phyloP scores from a whole-genome alignment of 64 coral and sea anemone species.

The Pocillopora damicornis region DNA sequence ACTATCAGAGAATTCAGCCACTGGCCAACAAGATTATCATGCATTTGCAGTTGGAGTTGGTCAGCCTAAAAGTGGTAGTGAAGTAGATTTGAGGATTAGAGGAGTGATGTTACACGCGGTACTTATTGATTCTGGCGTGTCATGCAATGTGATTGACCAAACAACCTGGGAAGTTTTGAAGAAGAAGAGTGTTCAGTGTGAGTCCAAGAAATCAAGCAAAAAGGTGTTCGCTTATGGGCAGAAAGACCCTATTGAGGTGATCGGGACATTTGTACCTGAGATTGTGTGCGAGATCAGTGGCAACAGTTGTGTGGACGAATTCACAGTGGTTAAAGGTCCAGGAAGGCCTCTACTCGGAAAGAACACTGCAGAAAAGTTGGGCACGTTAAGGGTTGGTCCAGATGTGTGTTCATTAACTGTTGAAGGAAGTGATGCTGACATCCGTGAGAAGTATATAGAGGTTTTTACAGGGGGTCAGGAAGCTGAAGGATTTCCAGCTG shows the following conservation, averaged over 20 bases:
- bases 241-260: not conserved
- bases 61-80: conserved; percentile 21
- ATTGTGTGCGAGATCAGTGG: conserved; percentile 12
- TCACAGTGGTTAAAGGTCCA: not conserved
- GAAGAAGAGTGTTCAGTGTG: not conserved
- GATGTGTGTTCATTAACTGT: not conserved
- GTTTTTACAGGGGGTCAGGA: not conserved
- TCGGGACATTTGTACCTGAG: not conserved
- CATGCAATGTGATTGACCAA: not conserved
- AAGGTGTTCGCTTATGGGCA: no score
- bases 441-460: not conserved
- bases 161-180: not conserved
- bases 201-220: no score
- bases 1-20: conserved; percentile 35
- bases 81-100: not conserved
- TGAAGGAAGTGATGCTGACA: not conserved
- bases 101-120: not conserved
- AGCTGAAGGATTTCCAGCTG: not conserved
- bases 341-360: not conserved
- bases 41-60: conserved; percentile 41
- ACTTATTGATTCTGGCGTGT: not conserved
- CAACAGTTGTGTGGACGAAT: conserved; percentile 4
- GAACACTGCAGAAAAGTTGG: not conserved
- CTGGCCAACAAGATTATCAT: conserved; percentile 36
- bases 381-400: not conserved